Evolutionary conservation across 2,797 vertebrate species (phyloP).

Genomic region (Channa striata): DNA sequence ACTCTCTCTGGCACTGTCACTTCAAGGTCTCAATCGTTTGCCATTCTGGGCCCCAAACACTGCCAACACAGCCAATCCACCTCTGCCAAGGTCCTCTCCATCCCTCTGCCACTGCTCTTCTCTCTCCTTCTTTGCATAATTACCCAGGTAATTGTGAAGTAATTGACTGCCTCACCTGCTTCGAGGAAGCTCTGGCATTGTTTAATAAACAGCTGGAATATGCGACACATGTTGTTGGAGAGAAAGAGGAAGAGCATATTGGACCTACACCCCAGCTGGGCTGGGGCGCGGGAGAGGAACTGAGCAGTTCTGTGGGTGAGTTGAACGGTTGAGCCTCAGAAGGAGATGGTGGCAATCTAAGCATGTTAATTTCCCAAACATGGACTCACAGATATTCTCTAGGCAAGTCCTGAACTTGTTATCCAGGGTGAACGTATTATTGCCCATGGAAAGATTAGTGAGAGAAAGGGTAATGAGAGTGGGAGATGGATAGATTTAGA

Average conservation of each 20-base stretch:
- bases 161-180: conserved; percentile 87
- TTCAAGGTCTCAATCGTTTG: conserved; percentile 78
- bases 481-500: conserved; percentile 78
- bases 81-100: conserved; percentile 76
- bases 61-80: conserved; percentile 68
- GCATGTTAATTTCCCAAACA: conserved; percentile 56
- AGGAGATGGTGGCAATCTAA: conserved; percentile 20
- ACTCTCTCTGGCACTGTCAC: conserved; percentile 73
- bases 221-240: conserved; percentile 76
- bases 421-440: conserved; percentile 67
- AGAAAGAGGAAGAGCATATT: conserved; percentile 66
- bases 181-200: conserved; percentile 74
- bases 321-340: conserved; percentile 11
- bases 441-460: conserved; percentile 69
- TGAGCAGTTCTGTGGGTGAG: no score
- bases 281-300: conserved; percentile 25
- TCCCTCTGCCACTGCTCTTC: conserved; percentile 65
- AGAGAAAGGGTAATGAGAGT: conserved; percentile 70
- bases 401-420: conserved; percentile 67
- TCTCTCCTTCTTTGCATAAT: conserved; percentile 80
- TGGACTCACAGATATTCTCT: conserved; percentile 46
- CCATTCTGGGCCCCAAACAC: conserved; percentile 61
- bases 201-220: conserved; percentile 87
- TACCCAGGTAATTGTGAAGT: conserved; percentile 84
- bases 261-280: no score